These are phyloP conservation scores for Lasioglossum albipes DNA, from an alignment of 1,140 invertebrate species.

Conservation along the genomic window DNA sequence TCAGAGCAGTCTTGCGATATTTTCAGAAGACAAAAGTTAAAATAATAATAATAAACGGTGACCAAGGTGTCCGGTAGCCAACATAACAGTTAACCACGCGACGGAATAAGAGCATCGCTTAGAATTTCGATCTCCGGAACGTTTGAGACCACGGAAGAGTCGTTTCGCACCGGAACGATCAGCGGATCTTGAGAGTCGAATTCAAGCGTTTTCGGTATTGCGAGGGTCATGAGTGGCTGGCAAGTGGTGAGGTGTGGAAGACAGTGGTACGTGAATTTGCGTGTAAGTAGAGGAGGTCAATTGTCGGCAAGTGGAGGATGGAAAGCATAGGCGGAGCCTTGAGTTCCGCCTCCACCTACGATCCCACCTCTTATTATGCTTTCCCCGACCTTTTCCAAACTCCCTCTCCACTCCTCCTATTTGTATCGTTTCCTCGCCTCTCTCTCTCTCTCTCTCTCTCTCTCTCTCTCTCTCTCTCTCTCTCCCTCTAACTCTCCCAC, in stretches of 20 bases:
- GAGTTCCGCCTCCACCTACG: conserved; percentile 68
- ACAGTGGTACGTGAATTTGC: conserved; percentile 59
- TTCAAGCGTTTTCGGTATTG: no score
- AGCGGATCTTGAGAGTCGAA: background rate
- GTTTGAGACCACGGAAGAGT: background rate
- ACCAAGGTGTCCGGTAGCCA: no score
- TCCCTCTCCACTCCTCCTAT: conserved; percentile 18
- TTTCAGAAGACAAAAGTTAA: no score
- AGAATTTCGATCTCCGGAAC: background rate
- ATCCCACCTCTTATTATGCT: conserved; percentile 66
- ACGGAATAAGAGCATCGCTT: no score
- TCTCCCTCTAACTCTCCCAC: no score
- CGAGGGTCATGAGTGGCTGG: background rate
- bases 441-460: background rate
- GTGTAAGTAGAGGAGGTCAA: conserved; percentile 62
- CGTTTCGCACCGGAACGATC: no score
- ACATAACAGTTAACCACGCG: no score
- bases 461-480: background rate
- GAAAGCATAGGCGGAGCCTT: conserved; percentile 73
- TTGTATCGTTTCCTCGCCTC: conserved; percentile 14
- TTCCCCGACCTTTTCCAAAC: conserved; percentile 54
- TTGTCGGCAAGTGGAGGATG: conserved; percentile 21
- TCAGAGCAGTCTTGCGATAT: no score
- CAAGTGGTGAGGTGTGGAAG: background rate
- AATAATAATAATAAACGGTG: no score